Conservation (phyloP, 2,888 invertebrate genomes). For the Crematogaster levior region DNA sequence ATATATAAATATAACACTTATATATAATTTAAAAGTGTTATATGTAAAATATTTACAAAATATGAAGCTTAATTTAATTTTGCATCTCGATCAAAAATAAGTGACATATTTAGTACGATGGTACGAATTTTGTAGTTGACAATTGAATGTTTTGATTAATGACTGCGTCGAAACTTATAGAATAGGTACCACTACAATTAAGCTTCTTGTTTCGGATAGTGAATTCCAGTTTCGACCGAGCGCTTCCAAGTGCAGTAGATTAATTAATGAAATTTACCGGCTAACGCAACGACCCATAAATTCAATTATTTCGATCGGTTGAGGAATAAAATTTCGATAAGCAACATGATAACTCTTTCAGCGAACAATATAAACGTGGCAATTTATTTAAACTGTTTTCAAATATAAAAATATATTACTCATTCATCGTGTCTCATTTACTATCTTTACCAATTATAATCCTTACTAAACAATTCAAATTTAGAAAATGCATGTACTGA, state of each 20-base stretch:
- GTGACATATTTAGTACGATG: background rate
- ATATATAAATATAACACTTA: too few species aligned
- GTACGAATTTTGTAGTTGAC: slow-evolving; percentile 39
- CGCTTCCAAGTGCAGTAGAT: slow-evolving; percentile 18
- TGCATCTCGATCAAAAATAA: background rate
- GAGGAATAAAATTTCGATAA: slow-evolving; percentile 23
- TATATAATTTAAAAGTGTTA: too few species aligned
- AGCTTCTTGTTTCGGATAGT: slow-evolving; percentile 10
- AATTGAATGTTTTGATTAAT: slow-evolving; percentile 32
- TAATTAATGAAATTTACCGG: slow-evolving; percentile 54
- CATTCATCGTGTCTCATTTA: background rate
- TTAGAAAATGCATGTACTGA: background rate
- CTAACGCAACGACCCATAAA: slow-evolving; percentile 42
- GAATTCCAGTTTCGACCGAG: slow-evolving; percentile 26
- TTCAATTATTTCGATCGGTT: slow-evolving; percentile 39
- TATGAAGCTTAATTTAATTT: background rate
- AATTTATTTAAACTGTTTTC: slow-evolving; percentile 10
- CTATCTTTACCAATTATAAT: slow-evolving; percentile 1
- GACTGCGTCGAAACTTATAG: slow-evolving; percentile 28
- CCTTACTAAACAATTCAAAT: slow-evolving; percentile 9
- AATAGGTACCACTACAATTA: slow-evolving; percentile 21
- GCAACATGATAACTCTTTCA: background rate
- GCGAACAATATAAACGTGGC: background rate
- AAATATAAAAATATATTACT: background rate
- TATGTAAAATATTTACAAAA: background rate